Evolutionary conservation across 92 coral and sea anemone species (phyloP).

Genomic region (Virgularia gustaviana): DNA sequence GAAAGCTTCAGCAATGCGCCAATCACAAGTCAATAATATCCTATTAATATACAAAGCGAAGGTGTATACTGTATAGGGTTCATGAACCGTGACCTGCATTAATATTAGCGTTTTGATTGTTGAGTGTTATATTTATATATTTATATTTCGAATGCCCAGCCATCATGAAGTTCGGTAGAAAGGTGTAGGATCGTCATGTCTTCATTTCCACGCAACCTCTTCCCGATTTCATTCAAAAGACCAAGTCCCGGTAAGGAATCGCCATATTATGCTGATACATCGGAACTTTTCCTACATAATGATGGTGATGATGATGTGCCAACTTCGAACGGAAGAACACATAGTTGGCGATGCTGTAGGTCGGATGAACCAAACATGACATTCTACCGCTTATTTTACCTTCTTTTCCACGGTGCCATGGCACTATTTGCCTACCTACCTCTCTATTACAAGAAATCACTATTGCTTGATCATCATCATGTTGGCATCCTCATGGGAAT

Average conservation of each 20-base stretch:
- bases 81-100: too few species aligned
- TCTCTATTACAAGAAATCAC: slow-evolving; percentile 82
- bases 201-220: slow-evolving; percentile 4
- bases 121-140: too few species aligned
- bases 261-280: not conserved
- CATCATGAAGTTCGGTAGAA: too few species aligned
- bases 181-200: not conserved
- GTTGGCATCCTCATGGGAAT: slow-evolving; percentile 79
- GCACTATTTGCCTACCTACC: slow-evolving; percentile 77
- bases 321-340: too few species aligned
- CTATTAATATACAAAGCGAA: too few species aligned
- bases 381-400: slow-evolving; percentile 73
- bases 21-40: too few species aligned
- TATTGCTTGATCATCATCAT: slow-evolving; percentile 75
- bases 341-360: not conserved
- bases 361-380: slow-evolving; percentile 32
- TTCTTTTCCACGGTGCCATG: slow-evolving; percentile 85
- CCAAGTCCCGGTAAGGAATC: not conserved
- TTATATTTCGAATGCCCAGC: too few species aligned
- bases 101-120: too few species aligned
- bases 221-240: slow-evolving; percentile 4
- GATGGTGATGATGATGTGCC: not conserved
- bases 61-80: too few species aligned
- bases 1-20: too few species aligned
- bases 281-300: slow-evolving; percentile 10